phyloP scores from a whole-genome alignment of 1,140 invertebrate genomes.

The Spodoptera litura region DNA sequence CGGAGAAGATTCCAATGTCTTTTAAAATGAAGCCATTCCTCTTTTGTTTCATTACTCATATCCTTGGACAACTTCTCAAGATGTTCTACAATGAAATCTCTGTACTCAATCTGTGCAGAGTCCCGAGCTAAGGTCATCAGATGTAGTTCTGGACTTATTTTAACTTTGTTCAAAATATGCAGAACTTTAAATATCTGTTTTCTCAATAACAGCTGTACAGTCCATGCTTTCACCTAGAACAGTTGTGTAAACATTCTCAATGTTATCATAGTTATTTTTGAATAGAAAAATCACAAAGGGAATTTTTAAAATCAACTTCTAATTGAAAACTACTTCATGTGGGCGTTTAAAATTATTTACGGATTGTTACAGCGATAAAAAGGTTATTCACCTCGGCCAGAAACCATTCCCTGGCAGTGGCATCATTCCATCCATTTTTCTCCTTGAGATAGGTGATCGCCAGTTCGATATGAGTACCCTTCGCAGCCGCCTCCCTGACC shows the following conservation, averaged over 20 bases:
- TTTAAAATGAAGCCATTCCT: slow-evolving; percentile 82
- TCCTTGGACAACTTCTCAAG: slow-evolving; percentile 82
- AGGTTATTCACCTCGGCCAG: slow-evolving; percentile 82
- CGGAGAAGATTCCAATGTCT: slow-evolving; percentile 87
- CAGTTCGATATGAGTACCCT: slow-evolving; percentile 88
- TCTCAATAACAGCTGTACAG: slow-evolving; percentile 87
- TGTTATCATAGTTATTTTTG: neutral
- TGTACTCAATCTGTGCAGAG: slow-evolving; percentile 83
- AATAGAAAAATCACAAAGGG: neutral
- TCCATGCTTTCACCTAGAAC: slow-evolving; percentile 87
- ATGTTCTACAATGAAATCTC: slow-evolving; percentile 88
- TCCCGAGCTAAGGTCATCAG: slow-evolving; percentile 86
- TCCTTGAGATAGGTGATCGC: slow-evolving; percentile 87
- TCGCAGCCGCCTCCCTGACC: slow-evolving; percentile 88
- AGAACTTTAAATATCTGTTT: slow-evolving; percentile 88
- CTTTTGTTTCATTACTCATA: slow-evolving; percentile 68
- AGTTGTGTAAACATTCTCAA: neutral
- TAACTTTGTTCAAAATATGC: slow-evolving; percentile 88
- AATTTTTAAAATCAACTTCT: neutral
- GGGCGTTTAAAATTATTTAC: neutral
- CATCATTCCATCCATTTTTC: slow-evolving; percentile 85
- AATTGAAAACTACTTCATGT: neutral
- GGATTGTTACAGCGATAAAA: slow-evolving; percentile 25
- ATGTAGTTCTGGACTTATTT: slow-evolving; percentile 86
- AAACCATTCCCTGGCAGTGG: slow-evolving; percentile 86